Conservation (phyloP, 2,888 invertebrate genomes). For the Heliconius sara region DNA sequence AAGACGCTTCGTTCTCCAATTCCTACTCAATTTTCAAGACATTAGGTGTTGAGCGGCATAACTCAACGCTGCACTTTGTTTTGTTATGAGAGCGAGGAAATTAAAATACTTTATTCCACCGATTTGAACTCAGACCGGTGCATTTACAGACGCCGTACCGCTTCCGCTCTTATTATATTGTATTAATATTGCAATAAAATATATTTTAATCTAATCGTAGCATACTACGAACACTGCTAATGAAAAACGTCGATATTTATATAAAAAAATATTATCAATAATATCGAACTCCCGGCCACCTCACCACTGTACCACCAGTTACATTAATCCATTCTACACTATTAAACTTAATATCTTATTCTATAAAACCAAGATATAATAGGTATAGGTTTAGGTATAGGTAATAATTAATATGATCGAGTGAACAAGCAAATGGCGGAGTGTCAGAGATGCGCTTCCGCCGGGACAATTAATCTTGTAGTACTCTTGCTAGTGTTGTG, state of each 20-base stretch:
- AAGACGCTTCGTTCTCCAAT: background rate
- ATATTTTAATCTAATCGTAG: too few species aligned
- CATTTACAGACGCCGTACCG: too few species aligned
- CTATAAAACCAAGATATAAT: background rate
- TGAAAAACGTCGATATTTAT: too few species aligned
- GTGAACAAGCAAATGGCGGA: constrained; percentile 21
- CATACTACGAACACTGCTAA: too few species aligned
- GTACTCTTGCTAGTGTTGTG: constrained; percentile 1
- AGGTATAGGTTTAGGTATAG: background rate
- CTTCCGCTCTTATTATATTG: too few species aligned
- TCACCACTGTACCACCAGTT: background rate
- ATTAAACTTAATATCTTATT: background rate
- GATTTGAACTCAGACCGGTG: too few species aligned
- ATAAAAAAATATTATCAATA: background rate
- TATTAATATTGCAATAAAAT: too few species aligned
- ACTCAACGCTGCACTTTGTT: too few species aligned
- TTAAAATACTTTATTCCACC: too few species aligned
- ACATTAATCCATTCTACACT: background rate
- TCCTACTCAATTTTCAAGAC: background rate
- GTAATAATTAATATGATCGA: constrained; percentile 25
- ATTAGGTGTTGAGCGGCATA: background rate
- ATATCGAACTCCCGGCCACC: background rate
- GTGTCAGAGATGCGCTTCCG: constrained; percentile 20
- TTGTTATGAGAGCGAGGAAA: too few species aligned
- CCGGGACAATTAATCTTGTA: constrained; percentile 20